Conservation (phyloP, 1,140 invertebrate genomes). For the Holotrichia oblita region DNA sequence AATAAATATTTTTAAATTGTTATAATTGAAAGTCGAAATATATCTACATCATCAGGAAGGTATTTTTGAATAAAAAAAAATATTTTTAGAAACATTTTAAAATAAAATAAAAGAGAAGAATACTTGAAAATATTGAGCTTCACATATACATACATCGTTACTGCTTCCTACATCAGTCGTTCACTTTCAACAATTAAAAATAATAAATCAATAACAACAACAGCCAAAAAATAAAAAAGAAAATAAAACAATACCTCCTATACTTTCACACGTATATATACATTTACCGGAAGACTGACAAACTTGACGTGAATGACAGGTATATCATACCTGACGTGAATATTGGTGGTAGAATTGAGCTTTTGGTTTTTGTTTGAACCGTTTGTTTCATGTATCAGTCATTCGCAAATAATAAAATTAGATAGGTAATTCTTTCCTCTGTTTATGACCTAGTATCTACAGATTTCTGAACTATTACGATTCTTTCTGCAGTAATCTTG, state of each 20-base stretch:
- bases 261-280: neutral
- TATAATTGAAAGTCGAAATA: conserved; percentile 17
- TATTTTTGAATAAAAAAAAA: neutral
- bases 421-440: neutral
- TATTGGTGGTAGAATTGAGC: neutral
- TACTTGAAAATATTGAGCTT: conserved; percentile 16
- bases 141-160: neutral
- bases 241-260: neutral
- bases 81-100: neutral
- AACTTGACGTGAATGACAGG: neutral
- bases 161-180: conserved; percentile 14
- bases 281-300: conserved; percentile 6
- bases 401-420: neutral
- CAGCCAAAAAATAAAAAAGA: conserved; percentile 10
- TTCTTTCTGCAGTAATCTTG: conserved; percentile 12
- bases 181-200: neutral
- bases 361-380: neutral
- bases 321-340: neutral
- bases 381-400: conserved; percentile 7
- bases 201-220: conserved; percentile 26
- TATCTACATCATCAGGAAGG: conserved; percentile 15
- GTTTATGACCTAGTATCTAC: conserved; percentile 36
- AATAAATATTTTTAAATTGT: neutral
- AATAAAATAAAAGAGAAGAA: neutral
- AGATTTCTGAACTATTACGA: conserved; percentile 35